These are phyloP conservation scores for Punctoribates punctum DNA, from an alignment of 2,888 invertebrate genomes.

Conservation along the genomic window DNA sequence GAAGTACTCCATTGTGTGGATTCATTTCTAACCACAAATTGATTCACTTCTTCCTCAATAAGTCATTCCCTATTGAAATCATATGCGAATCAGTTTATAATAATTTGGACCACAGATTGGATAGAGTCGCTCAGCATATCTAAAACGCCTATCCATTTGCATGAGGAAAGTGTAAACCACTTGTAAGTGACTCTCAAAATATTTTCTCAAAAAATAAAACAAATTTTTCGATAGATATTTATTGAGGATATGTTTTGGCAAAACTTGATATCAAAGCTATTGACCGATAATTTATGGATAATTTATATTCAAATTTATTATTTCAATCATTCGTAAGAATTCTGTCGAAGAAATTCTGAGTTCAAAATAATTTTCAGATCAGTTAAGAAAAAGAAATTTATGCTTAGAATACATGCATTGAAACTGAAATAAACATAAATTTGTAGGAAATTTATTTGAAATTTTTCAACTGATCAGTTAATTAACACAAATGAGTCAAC, in stretches of 20 bases:
- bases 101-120: too few relatives aligned
- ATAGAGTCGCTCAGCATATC: neutral
- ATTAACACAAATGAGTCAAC: too few relatives aligned
- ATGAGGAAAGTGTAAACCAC: slow-evolving; percentile 3
- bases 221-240: neutral
- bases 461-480: too few relatives aligned
- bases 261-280: neutral
- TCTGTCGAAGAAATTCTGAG: too few relatives aligned
- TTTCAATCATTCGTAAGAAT: too few relatives aligned
- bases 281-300: neutral
- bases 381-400: too few relatives aligned
- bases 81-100: too few relatives aligned
- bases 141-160: neutral
- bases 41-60: slow-evolving; percentile 12
- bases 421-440: too few relatives aligned
- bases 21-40: neutral
- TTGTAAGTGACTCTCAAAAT: neutral
- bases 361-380: too few relatives aligned
- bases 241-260: neutral
- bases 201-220: neutral
- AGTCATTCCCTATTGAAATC: neutral
- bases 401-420: too few relatives aligned
- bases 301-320: too few relatives aligned
- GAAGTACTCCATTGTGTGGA: neutral
- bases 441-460: too few relatives aligned